These are phyloP conservation scores for Pyralis farinalis DNA, from an alignment of 2,888 invertebrate genomes.

Conservation along the genomic window DNA sequence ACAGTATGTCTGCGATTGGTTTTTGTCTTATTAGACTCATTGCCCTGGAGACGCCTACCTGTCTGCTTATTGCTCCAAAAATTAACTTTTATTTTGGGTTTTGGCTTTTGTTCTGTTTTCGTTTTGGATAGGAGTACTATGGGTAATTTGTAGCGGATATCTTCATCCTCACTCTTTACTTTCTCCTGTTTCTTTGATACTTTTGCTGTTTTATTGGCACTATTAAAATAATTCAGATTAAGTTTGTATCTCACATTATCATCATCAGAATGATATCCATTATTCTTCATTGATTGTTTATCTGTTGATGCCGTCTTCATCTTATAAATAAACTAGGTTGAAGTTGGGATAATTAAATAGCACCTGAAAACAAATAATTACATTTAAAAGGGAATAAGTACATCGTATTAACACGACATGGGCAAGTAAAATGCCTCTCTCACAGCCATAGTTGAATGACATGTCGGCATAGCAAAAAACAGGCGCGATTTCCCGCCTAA, in stretches of 20 bases:
- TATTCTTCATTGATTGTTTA: conserved; percentile 39
- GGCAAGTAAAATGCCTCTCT: no score
- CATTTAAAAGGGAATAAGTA: no score
- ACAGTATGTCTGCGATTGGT: conserved; percentile 55
- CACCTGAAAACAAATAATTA: conserved; percentile 26
- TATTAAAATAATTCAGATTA: conserved; percentile 52
- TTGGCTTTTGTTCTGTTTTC: conserved; percentile 49
- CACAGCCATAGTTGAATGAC: no score
- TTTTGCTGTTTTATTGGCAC: conserved; percentile 32
- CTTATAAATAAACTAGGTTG: not conserved
- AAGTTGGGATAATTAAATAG: not conserved
- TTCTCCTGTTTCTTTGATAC: conserved; percentile 27
- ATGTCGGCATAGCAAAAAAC: not conserved
- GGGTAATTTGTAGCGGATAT: conserved; percentile 61
- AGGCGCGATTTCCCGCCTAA: conserved; percentile 49
- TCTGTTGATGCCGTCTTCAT: conserved; percentile 44
- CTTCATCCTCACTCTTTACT: conserved; percentile 47
- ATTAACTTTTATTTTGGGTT: conserved; percentile 69
- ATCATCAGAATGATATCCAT: conserved; percentile 65
- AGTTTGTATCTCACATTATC: conserved; percentile 65
- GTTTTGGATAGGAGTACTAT: conserved; percentile 34
- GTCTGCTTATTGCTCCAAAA: conserved; percentile 68
- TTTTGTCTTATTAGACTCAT: conserved; percentile 34
- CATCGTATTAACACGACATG: no score
- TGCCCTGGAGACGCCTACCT: conserved; percentile 41